phyloP scores from a whole-genome alignment of 2,113 vertebrate genomes.

The Heptranchias perlo region DNA sequence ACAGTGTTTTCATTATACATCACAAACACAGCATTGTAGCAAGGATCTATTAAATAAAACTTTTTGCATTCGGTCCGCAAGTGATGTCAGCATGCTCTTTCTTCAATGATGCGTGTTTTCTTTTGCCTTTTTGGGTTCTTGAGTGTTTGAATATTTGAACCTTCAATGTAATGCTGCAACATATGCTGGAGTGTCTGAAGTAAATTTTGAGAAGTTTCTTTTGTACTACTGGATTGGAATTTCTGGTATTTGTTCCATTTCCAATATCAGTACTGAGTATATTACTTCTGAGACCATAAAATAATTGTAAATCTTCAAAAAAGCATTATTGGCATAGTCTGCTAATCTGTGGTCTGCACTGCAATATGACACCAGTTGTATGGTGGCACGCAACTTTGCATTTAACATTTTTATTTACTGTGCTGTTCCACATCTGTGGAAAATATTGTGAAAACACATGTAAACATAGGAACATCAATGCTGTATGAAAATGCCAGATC shows the following conservation, averaged over 20 bases:
- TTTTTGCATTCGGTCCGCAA: neutral
- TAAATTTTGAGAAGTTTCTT: neutral
- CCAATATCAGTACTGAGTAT: neutral
- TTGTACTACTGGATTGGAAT: neutral
- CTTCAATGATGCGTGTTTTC: neutral
- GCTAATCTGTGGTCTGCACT: neutral
- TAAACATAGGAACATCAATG: neutral
- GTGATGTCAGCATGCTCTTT: neutral
- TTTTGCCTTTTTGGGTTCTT: neutral
- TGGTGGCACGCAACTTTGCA: neutral
- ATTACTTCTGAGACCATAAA: neutral
- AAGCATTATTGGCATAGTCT: neutral
- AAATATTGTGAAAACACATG: neutral
- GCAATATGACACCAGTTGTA: neutral
- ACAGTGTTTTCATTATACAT: neutral
- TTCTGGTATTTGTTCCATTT: neutral
- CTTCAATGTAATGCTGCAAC: neutral
- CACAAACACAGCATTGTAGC: neutral
- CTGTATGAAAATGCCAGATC: neutral
- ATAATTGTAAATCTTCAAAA: neutral
- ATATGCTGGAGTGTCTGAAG: neutral
- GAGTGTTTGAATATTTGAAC: neutral
- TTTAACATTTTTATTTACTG: conserved; percentile 17
- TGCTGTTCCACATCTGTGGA: neutral
- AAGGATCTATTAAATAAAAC: neutral